These are phyloP conservation scores for Anolis sagrei DNA, from an alignment of 2,113 vertebrate genomes.

Conservation along the genomic window DNA sequence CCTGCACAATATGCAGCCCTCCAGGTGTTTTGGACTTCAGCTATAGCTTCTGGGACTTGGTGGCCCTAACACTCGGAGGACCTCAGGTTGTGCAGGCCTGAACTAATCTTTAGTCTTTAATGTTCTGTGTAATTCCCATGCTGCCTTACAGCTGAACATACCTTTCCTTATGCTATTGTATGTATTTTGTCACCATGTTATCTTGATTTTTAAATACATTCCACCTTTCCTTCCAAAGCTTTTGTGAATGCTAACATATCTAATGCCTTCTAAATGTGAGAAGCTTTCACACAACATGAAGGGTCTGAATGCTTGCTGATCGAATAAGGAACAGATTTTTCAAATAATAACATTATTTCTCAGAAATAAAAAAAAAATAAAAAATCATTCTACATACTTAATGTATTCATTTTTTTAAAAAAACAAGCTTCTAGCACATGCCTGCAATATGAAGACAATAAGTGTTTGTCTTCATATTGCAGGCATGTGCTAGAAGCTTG, in stretches of 20 bases:
- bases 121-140: background rate
- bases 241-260: background rate
- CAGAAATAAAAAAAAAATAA: no score
- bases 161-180: background rate
- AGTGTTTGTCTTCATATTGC: no score
- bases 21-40: no score
- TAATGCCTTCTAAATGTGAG: background rate
- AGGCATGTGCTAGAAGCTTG: no score
- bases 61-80: no score
- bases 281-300: background rate
- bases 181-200: background rate
- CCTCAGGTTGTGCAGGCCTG: no score
- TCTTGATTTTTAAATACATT: background rate
- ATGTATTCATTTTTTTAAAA: no score
- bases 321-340: background rate
- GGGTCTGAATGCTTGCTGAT: background rate
- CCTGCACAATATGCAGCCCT: no score
- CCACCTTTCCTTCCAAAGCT: background rate
- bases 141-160: background rate
- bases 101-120: background rate
- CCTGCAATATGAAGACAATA: no score
- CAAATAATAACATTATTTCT: background rate
- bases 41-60: no score
- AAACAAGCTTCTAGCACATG: no score
- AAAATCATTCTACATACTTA: no score